Evolutionary conservation across 1,140 invertebrate genomes (phyloP).

Genomic region (Homarus americanus): DNA sequence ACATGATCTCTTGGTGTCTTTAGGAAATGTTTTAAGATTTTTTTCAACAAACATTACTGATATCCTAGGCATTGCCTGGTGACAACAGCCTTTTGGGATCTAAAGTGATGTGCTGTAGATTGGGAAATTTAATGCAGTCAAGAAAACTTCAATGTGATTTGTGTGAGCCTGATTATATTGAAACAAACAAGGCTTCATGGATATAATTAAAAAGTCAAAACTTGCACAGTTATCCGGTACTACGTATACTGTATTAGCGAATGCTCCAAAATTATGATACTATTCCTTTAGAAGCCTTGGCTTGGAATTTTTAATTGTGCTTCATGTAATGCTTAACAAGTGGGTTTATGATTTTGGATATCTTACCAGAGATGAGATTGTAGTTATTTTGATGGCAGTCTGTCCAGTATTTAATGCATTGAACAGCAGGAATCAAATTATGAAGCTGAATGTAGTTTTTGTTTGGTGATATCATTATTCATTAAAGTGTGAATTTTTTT

Average conservation of each 20-base stretch:
- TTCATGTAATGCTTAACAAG: not conserved
- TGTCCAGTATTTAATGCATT: not conserved
- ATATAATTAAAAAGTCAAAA: too few relatives aligned
- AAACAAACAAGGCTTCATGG: not conserved
- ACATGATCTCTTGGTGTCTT: not conserved
- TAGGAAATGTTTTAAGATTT: not conserved
- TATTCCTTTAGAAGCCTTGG: conserved; percentile 6
- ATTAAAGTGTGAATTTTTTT: conserved; percentile 52
- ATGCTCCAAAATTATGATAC: not conserved
- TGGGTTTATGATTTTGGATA: not conserved
- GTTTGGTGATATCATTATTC: conserved; percentile 40
- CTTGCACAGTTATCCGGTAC: too few relatives aligned
- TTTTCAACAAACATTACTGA: not conserved
- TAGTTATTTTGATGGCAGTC: not conserved
- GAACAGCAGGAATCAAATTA: not conserved
- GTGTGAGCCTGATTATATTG: not conserved
- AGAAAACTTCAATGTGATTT: not conserved
- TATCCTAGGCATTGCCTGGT: not conserved
- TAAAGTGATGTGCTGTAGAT: not conserved
- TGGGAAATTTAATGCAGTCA: not conserved
- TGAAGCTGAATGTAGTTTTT: not conserved
- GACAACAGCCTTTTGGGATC: not conserved
- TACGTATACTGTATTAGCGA: too few relatives aligned
- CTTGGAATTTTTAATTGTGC: not conserved
- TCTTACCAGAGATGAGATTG: not conserved